phyloP scores from a whole-genome alignment of 2,797 vertebrate genomes.

The Cetoscarus ocellatus region DNA sequence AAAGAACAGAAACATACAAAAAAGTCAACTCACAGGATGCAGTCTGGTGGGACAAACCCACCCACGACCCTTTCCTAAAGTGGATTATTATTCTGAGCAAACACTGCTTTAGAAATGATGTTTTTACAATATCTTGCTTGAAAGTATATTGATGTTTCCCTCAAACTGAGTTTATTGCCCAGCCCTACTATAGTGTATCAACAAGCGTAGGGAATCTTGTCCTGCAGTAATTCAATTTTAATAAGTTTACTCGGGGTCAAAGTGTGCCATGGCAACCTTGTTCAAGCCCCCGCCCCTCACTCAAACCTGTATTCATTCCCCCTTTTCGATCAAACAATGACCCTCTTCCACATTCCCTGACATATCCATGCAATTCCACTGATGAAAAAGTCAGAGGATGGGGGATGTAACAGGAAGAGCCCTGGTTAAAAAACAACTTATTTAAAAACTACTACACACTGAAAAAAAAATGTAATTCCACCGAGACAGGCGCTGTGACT shows the following conservation, averaged over 20 bases:
- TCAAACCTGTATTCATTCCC: conserved; percentile 82
- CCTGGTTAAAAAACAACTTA: conserved; percentile 97
- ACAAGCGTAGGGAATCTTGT: conserved; percentile 78
- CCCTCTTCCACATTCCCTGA: conserved; percentile 85
- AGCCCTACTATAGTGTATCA: conserved; percentile 79
- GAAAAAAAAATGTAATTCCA: conserved; percentile 93
- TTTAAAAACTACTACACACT: conserved; percentile 95
- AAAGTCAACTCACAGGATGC: too few relatives aligned
- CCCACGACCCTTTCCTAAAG: too few relatives aligned
- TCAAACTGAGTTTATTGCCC: too few relatives aligned
- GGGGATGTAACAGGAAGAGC: conserved; percentile 86
- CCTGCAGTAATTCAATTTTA: conserved; percentile 93
- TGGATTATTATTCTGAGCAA: too few relatives aligned
- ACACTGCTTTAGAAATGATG: too few relatives aligned
- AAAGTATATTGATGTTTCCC: too few relatives aligned
- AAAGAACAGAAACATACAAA: too few relatives aligned
- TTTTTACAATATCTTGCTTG: too few relatives aligned
- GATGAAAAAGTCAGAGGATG: conserved; percentile 64
- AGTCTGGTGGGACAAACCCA: too few relatives aligned
- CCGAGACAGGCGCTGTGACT: conserved; percentile 96
- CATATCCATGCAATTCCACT: conserved; percentile 91
- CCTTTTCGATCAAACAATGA: conserved; percentile 88
- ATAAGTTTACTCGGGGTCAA: conserved; percentile 90
- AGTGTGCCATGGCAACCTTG: conserved; percentile 86
- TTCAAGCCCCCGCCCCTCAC: conserved; percentile 65